A percentile compares a stretch with the other conserved stretches of the same genome.
Conservation (phyloP, 1,140 invertebrate genomes). For the Drosophila bifasciata region DNA sequence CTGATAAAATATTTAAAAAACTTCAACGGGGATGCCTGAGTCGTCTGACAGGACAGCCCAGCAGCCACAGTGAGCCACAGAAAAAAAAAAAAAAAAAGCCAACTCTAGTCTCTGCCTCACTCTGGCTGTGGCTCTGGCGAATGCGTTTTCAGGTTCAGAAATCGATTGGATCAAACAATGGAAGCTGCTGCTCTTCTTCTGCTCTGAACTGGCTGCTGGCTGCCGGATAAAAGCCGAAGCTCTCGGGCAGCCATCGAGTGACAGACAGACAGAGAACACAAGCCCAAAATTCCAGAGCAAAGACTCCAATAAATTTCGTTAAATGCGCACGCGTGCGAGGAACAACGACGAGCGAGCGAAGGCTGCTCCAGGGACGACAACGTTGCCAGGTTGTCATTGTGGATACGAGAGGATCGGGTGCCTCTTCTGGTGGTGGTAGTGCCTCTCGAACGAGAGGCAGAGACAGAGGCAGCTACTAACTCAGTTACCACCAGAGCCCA, state of each 20-base stretch:
- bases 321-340: conserved; percentile 82
- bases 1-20: conserved; percentile 81
- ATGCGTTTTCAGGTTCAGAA: conserved; percentile 63
- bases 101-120: conserved; percentile 13
- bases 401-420: too few species aligned
- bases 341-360: conserved; percentile 41
- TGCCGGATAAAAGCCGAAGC: conserved; percentile 20
- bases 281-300: conserved; percentile 78
- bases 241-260: conserved; percentile 50
- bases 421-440: too few species aligned
- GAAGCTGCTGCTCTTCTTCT: conserved; percentile 20
- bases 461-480: conserved; percentile 59
- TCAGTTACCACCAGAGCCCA: conserved; percentile 63
- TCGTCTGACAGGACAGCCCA: conserved; percentile 1
- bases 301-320: conserved; percentile 81
- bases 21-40: conserved; percentile 35
- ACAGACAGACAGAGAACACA: conserved; percentile 81
- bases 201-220: conserved; percentile 19
- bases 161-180: conserved; percentile 71
- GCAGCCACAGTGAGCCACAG: neutral
- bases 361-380: neutral
- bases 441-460: too few species aligned
- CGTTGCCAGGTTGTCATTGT: too few species aligned
- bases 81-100: conserved; percentile 19
- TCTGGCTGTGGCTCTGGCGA: conserved; percentile 36